Base-by-base conservation (phyloP, 2,797 vertebrate species). In the Amblyraja radiata region DNA sequence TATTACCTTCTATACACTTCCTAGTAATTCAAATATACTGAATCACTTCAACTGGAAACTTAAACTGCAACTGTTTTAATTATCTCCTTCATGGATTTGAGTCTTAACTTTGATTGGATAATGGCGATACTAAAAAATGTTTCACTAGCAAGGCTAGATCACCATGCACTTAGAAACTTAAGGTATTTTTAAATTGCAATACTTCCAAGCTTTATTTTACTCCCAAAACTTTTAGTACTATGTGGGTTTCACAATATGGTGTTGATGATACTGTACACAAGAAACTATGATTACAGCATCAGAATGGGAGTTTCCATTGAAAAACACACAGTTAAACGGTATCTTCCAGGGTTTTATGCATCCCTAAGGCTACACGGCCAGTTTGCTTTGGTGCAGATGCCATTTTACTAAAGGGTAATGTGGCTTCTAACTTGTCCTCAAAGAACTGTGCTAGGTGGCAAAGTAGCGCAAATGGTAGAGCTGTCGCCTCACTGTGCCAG, bases 41-140 rank as follows among this genome's bases (percentile, higher is more conserved):
- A 92, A 76, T 58, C 68, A 74, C 63, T 39, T 76, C 71, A 92
- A 71, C 71, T 54, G 46, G 71, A 46, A 76, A 58, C 1, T 91
- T 91, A 46, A 74, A 91, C 81, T 71, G 88, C 16, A 71, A 2
- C 88, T 25, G 68, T 28, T 76, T 92, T 92, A 76, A 92, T 58
- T 54, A 92, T 76, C 25, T 58, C 90, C 71, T 73, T 92, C 71
- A 58, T 73, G 71, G 90, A 76, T 76, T 92, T 76, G 71, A 92
- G 25, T 58, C 71, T 76, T n/a, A 58, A 28, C 23, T 74, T 46
- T 54, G 23, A 58, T n/a, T 76, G 23, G 71, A 76, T 28, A 58
- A 92, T 74, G 0, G 10, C n/a, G 39, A 28, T 54, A 88, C 16
- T 76, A 76, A 76, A 92, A 76, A 28, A 13, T 74, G 28, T 76